Evolutionary conservation across 2,113 vertebrate genomes (phyloP), one percentile per base, ranked within the genome.

Genomic region (Guaruba guarouba): DNA sequence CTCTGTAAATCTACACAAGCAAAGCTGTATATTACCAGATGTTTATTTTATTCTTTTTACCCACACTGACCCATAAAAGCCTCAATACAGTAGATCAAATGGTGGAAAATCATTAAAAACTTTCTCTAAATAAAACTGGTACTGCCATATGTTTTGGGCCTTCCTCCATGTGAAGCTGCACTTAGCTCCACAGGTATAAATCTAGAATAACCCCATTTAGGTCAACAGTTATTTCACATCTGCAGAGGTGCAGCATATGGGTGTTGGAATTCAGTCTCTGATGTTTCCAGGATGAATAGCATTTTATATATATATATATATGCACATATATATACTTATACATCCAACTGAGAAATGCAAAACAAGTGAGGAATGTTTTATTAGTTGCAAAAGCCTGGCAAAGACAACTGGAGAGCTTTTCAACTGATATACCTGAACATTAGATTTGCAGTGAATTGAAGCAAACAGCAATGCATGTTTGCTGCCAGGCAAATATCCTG

Each of bases 11-110:
- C 92, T 39, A 55, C 57, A 69, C 92, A 87, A 94, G 93, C 83
- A 96, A 86, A 92, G 83, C 88, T 94, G 57, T 84, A 93, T 77
- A 24, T 96, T 91, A 93, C 96, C 95, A 96, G 92, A 96, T 94
- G 93, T 89, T 95, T 96, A 76, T 81, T 94, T 95, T 89, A 90
- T 37, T 69, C 71, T 95, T 82, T 94, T 92, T 71, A 95, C 51
- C 88, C 89, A 82, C 59, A 8, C 71, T 86, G 83, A 89, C 84
- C 95, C 86, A 93, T 94, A 95, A 95, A 96, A 91, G 75, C 90
- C 68, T 55, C 64, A 62, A 11, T 33, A 82, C 33, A 82, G 77
- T 91, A 92, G 77, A 96, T 96, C 86, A 96, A 96, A 87, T 5
- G 33, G 78, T 75, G 59, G 76, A 85, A 91, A 91, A 91, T 78